phyloP scores from a whole-genome alignment of 2,888 invertebrate species.

The Xestia ashworthii region DNA sequence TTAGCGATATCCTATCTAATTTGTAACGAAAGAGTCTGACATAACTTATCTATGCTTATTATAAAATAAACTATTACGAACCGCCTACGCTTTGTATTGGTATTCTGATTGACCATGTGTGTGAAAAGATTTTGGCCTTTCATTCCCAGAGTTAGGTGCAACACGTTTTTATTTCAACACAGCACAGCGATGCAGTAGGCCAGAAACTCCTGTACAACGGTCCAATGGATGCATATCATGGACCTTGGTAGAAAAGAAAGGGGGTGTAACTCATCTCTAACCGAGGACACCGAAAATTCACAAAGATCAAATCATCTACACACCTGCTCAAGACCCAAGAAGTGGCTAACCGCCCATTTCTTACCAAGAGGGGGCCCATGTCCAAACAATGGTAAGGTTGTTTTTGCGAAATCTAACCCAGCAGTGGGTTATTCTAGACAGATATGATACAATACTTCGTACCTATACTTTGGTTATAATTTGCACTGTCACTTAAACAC shows the following conservation, averaged over 20 bases:
- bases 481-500: neutral
- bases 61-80: neutral
- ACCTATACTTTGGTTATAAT: neutral
- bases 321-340: neutral
- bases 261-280: neutral
- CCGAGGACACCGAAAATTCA: neutral
- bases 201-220: no score
- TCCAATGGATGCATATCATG: neutral
- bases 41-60: conserved; percentile 5
- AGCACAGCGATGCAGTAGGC: neutral
- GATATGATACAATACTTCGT: neutral
- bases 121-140: neutral
- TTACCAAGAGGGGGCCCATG: neutral
- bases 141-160: neutral
- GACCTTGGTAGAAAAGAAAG: neutral
- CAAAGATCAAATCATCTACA: neutral
- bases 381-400: neutral
- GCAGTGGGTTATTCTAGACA: neutral
- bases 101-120: neutral
- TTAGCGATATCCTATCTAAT: conserved; percentile 45
- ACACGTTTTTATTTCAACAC: neutral
- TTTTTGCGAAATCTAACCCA: neutral
- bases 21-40: conserved; percentile 12
- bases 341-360: neutral
- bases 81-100: neutral